Conservation (phyloP, 2,113 vertebrate species). For the Rattus norvegicus region GRCr8 NC_086026.1:123540001-123540500, state of each 20-base stretch:
- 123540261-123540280: not conserved
- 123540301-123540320: not conserved
- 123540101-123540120: not conserved
- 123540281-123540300: not conserved
- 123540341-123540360: not conserved
- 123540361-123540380: not conserved
- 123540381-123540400: not conserved
- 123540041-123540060: not conserved
- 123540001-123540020: not conserved
- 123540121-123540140: slow-evolving; percentile 1
- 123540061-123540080: not conserved
- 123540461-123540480: not conserved
- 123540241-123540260: not conserved
- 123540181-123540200: not conserved
- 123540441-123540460: not conserved
- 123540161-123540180: not conserved
- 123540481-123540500: too few relatives aligned
- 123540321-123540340: not conserved
- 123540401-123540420: not conserved
- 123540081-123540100: not conserved
- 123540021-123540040: not conserved
- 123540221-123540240: not conserved
- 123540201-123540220: too few relatives aligned
- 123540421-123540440: not conserved
- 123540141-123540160: not conserved